Evolutionary conservation across 2,113 vertebrate genomes (phyloP).

Genomic region (Nematolebias whitei): DNA sequence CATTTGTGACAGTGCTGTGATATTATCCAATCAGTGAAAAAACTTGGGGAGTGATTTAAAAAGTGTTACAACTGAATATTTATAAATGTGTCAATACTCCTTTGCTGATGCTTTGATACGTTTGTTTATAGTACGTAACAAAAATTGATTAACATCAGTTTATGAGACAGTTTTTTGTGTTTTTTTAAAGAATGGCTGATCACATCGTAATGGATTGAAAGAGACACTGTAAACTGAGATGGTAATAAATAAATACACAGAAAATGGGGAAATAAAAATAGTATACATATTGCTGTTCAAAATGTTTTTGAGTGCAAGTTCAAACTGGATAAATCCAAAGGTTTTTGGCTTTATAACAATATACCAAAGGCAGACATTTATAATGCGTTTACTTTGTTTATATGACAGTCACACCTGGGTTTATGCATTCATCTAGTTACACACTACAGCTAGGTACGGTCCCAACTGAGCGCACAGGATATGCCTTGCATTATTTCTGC

Average conservation of each 20-base stretch:
- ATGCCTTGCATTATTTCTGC: neutral
- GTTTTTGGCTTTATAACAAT: neutral
- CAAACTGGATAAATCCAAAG: neutral
- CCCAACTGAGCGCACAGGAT: neutral
- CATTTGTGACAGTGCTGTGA: slow-evolving; percentile 18
- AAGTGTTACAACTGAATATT: slow-evolving; percentile 39
- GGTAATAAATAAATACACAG: no score
- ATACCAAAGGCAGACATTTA: neutral
- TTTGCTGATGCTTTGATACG: slow-evolving; percentile 5
- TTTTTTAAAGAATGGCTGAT: slow-evolving; percentile 1
- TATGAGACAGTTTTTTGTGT: no score
- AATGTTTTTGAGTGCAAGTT: neutral
- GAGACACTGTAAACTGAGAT: slow-evolving; percentile 11
- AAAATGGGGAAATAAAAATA: no score
- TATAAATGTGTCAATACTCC: slow-evolving; percentile 30
- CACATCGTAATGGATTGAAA: neutral
- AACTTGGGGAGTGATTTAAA: slow-evolving; percentile 33
- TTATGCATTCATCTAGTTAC: neutral
- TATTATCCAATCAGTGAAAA: slow-evolving; percentile 29
- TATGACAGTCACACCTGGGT: neutral
- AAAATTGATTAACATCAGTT: slow-evolving; percentile 39
- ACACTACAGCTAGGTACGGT: neutral
- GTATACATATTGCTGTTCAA: neutral
- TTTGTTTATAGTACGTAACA: slow-evolving; percentile 4
- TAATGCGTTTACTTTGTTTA: neutral